A percentile compares a stretch with the other conserved stretches of the same genome.
Evolutionary conservation across 2,888 invertebrate species (phyloP).

Genomic region (Aphodius sticticus): DNA sequence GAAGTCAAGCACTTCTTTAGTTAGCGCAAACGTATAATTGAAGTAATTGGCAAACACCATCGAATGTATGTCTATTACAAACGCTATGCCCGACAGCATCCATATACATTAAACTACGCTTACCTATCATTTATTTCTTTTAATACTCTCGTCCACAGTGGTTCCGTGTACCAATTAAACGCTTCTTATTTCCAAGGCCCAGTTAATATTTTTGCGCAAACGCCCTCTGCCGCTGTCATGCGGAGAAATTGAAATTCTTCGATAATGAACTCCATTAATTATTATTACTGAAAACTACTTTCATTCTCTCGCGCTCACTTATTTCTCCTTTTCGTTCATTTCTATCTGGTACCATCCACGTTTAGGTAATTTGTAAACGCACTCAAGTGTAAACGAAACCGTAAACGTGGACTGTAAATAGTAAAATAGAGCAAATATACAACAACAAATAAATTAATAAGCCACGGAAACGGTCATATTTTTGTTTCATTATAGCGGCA

Average conservation of each 20-base stretch:
- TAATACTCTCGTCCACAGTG: neutral
- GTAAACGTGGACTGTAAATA: neutral
- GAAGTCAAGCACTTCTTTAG: neutral
- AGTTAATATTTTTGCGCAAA: neutral
- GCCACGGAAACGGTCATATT: neutral
- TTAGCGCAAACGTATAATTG: neutral
- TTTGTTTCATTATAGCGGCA: neutral
- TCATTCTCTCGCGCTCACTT: neutral
- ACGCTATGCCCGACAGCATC: neutral
- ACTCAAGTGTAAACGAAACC: neutral
- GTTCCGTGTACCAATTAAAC: conserved; percentile 4
- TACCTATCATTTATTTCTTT: conserved; percentile 4
- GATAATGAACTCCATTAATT: neutral
- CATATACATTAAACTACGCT: neutral
- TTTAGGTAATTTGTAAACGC: neutral
- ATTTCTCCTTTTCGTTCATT: neutral
- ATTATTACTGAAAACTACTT: conserved; percentile 4
- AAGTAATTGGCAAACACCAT: neutral
- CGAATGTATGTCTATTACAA: neutral
- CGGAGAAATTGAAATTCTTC: neutral
- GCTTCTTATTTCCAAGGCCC: neutral
- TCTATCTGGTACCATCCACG: neutral
- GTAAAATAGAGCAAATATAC: neutral
- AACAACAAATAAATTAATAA: neutral
- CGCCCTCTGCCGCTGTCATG: neutral